Percentiles rank a stretch among this genome's conserved stretches.
These are phyloP conservation scores for Zootermopsis nevadensis DNA, from an alignment of 2,888 invertebrate genomes.

Conservation along the genomic window DNA sequence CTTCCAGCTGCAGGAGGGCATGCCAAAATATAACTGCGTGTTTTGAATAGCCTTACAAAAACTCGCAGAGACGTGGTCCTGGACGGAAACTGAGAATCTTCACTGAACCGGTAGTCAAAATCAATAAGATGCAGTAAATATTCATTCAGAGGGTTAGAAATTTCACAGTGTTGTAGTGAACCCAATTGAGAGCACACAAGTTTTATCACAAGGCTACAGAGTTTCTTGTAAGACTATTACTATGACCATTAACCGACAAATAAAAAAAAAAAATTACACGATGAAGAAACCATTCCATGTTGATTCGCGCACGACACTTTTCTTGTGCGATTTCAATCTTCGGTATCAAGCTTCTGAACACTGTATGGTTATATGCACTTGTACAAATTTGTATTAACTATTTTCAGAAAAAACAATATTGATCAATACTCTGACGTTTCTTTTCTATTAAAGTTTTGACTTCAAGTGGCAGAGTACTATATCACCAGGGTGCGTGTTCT, in stretches of 20 bases:
- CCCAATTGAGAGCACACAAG: background rate
- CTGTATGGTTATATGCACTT: conserved; percentile 7
- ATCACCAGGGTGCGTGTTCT: background rate
- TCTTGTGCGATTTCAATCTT: background rate
- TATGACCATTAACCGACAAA: background rate
- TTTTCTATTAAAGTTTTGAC: background rate
- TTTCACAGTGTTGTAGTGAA: background rate
- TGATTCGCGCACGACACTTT: background rate
- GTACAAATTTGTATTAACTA: conserved; percentile 26
- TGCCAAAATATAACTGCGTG: background rate
- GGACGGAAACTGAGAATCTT: conserved; percentile 25
- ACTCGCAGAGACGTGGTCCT: background rate
- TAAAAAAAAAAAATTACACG: background rate
- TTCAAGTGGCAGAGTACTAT: conserved; percentile 5
- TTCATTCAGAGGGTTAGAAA: conserved; percentile 23
- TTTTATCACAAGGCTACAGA: conserved; percentile 13
- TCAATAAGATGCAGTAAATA: background rate
- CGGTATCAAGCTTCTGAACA: conserved; percentile 19
- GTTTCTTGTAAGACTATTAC: conserved; percentile 19
- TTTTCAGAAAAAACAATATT: background rate
- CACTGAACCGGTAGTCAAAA: background rate
- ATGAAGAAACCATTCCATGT: conserved; percentile 20
- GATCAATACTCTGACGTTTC: background rate
- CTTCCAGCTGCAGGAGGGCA: background rate
- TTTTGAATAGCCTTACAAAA: conserved; percentile 22